Evolutionary conservation across 23 tunicate genomes (phyloP), one percentile per base, ranked within the genome.

Genomic region (Botrylloides violaceus): DNA sequence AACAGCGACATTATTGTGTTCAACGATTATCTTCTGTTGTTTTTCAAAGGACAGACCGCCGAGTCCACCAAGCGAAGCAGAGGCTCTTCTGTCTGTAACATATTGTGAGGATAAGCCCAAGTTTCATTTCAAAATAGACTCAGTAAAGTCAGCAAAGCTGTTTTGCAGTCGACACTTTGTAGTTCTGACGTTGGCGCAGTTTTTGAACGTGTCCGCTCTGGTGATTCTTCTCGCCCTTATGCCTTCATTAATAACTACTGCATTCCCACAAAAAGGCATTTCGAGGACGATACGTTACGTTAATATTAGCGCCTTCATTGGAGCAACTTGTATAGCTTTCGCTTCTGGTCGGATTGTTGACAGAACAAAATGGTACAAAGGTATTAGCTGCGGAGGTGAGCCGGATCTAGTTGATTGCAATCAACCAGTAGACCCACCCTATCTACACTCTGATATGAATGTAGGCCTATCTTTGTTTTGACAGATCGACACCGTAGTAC

Each of bases 31-130:
- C 39, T 15, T 33, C 29, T 0, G 19, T 12, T 15, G 26, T 12
- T 65, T 29, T 65, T 29, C 71, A 33, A 65, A 30, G 29, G 71
- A 65, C 29, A 32, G 22, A 32, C 71, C 71, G 32, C 71, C 71
- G 20, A 65, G 39, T 15, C 38, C 71, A 32, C 71, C 71, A 7
- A 65, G 71, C 43, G 71, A 29, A 19, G 71, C 71, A 18, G 34
- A 65, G 22, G 43, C 28, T 23, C 27, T 21, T 7, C 28, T 59
- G 53, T 9, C 9, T 7, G 15, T 7, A 43, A 43, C 53, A 15
- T 7, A 9, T 43, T 9, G 15, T 9, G 15, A 43, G 15, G 53
- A 43, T 15, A 15, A 43, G 9, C 12, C 9, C 15, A 43, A 43
- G 15, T 9, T 43, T 15, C 9, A 43, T 43, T 43, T 9, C 12